Evolutionary conservation across 2,888 invertebrate species (phyloP).

Genomic region (Masnerella sp.): DNA sequence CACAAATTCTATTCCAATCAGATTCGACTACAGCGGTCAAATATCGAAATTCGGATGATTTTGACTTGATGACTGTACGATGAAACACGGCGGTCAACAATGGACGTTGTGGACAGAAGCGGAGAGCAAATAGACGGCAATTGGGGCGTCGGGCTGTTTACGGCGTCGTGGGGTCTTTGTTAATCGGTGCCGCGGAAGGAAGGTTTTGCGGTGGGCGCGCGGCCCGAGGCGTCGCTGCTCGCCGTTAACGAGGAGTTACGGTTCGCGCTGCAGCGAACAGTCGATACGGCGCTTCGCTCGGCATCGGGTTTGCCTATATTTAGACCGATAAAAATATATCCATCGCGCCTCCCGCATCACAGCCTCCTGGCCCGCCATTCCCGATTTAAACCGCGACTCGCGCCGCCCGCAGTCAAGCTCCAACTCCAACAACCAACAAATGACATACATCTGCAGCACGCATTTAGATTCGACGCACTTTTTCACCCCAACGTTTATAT

Average conservation of each 20-base stretch:
- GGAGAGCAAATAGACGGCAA: no score
- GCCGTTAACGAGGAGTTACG: constrained; percentile 68
- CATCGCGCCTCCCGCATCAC: constrained; percentile 76
- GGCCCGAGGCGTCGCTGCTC: constrained; percentile 63
- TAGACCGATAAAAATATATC: constrained; percentile 76
- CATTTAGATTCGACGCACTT: constrained; percentile 16
- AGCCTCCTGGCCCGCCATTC: constrained; percentile 76
- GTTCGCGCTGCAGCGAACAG: constrained; percentile 43
- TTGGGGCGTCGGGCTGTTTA: no score
- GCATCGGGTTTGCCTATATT: constrained; percentile 74
- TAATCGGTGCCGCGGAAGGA: constrained; percentile 62
- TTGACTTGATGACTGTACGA: no score
- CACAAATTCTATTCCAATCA: no score
- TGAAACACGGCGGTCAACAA: no score
- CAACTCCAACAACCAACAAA: constrained; percentile 27
- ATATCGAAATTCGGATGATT: no score
- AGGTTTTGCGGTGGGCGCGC: constrained; percentile 67
- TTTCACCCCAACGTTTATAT: no score
- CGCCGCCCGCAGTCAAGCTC: constrained; percentile 23
- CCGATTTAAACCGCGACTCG: constrained; percentile 72
- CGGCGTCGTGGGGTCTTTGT: constrained; percentile 34
- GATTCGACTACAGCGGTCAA: no score
- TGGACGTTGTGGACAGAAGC: no score
- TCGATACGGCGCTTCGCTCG: constrained; percentile 72
- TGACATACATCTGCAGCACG: constrained; percentile 32